These are phyloP conservation scores for Hirtodrosophila cameraria DNA, from an alignment of 2,888 invertebrate genomes.

Conservation along the genomic window DNA sequence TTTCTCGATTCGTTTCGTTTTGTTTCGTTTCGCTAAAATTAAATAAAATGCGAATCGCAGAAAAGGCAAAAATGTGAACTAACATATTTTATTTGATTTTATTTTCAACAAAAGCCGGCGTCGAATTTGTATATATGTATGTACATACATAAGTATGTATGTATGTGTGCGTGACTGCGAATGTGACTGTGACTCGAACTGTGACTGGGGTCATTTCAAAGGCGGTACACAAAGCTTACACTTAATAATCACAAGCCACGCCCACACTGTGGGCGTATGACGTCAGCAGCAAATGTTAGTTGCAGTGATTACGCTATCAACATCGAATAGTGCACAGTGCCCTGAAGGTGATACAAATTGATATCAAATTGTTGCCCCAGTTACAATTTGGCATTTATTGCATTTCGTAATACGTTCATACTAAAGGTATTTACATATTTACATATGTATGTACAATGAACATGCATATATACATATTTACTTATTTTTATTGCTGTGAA, in stretches of 20 bases:
- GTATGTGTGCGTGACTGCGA: background rate
- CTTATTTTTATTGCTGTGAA: slow-evolving; percentile 30
- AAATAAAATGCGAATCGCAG: slow-evolving; percentile 64
- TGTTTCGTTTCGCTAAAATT: slow-evolving; percentile 73
- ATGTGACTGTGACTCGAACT: slow-evolving; percentile 7
- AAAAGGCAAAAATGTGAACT: slow-evolving; percentile 62
- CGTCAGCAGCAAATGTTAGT: slow-evolving; percentile 27
- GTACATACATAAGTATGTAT: background rate
- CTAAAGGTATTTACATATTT: background rate
- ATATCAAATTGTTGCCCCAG: slow-evolving; percentile 45
- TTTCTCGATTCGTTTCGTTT: slow-evolving; percentile 26
- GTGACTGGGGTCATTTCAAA: slow-evolving; percentile 22
- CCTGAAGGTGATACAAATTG: slow-evolving; percentile 60
- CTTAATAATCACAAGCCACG: slow-evolving; percentile 18
- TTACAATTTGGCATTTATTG: slow-evolving; percentile 56
- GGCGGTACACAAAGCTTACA: slow-evolving; percentile 26
- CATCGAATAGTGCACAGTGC: slow-evolving; percentile 37
- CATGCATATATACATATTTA: slow-evolving; percentile 27
- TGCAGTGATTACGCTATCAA: slow-evolving; percentile 44
- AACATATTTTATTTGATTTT: slow-evolving; percentile 35
- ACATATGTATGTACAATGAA: background rate
- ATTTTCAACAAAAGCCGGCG: slow-evolving; percentile 48
- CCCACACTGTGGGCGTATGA: slow-evolving; percentile 31
- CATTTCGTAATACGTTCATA: slow-evolving; percentile 46
- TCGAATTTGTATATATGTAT: slow-evolving; percentile 15